phyloP scores from a whole-genome alignment of 2,113 vertebrate genomes.

The Fukomys damarensis region DNA sequence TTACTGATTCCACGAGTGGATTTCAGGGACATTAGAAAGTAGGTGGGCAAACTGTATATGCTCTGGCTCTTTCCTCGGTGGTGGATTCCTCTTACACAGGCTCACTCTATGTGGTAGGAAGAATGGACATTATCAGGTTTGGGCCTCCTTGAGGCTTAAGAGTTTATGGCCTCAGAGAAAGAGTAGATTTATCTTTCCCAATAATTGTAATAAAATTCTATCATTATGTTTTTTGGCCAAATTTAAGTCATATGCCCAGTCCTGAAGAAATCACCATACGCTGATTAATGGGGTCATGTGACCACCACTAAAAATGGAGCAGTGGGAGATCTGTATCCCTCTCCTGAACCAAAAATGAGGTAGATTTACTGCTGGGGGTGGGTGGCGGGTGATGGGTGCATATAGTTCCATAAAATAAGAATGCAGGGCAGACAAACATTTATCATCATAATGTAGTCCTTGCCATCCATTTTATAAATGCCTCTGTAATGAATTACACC shows the following conservation, averaged over 20 bases:
- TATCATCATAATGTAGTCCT: too few relatives aligned
- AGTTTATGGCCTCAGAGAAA: background rate
- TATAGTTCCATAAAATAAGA: background rate
- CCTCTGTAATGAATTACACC: background rate
- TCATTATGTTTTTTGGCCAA: background rate
- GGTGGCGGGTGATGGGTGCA: background rate
- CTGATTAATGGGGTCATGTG: background rate
- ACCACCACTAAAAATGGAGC: background rate
- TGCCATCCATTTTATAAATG: background rate
- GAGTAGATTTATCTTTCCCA: background rate
- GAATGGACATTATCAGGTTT: background rate
- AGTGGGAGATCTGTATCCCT: background rate
- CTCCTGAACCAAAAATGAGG: background rate
- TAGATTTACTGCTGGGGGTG: background rate
- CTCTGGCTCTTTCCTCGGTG: background rate
- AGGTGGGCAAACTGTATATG: background rate
- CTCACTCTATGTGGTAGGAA: background rate
- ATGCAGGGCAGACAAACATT: background rate
- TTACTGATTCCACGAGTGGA: background rate
- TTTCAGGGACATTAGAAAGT: background rate
- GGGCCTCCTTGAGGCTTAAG: background rate
- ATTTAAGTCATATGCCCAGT: background rate
- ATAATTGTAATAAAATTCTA: background rate
- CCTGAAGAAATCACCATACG: background rate
- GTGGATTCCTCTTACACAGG: background rate